Evolutionary conservation across 2,888 invertebrate genomes (phyloP).

Genomic region (Agonum fuliginosum): DNA sequence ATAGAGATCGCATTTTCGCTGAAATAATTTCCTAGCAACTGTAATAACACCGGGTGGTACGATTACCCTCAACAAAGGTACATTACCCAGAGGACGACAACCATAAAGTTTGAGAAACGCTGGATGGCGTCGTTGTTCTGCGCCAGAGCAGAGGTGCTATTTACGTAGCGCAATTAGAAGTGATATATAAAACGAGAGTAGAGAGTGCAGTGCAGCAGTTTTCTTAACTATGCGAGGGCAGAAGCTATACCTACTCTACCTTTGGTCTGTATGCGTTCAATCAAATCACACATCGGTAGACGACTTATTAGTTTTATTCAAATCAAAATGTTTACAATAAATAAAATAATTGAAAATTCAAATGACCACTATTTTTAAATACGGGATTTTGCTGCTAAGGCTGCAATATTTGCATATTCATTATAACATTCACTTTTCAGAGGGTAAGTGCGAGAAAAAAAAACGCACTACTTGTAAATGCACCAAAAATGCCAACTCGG

Average conservation of each 20-base stretch:
- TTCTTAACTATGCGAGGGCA: conserved; percentile 33
- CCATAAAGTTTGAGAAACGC: conserved; percentile 49
- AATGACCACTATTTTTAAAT: too few relatives aligned
- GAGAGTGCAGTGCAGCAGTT: conserved; percentile 30
- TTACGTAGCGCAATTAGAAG: conserved; percentile 52
- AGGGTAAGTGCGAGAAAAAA: too few relatives aligned
- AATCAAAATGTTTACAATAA: too few relatives aligned
- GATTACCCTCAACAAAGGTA: conserved; percentile 33
- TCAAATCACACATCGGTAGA: neutral
- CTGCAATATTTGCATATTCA: too few relatives aligned
- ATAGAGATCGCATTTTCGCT: conserved; percentile 1
- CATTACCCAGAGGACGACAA: conserved; percentile 36
- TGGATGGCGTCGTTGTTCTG: conserved; percentile 33
- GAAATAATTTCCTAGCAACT: conserved; percentile 28
- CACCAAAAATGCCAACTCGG: too few relatives aligned
- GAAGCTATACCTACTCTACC: neutral
- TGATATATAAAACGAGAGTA: conserved; percentile 49
- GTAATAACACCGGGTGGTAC: conserved; percentile 40
- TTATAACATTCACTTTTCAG: too few relatives aligned
- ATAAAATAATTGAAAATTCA: too few relatives aligned
- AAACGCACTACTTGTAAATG: too few relatives aligned
- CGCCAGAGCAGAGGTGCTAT: conserved; percentile 53
- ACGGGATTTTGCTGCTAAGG: too few relatives aligned
- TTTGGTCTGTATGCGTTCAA: neutral
- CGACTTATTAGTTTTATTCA: neutral